Evolutionary conservation across 2,113 vertebrate genomes (phyloP).

Genomic region (Cheirogaleus medius): DNA sequence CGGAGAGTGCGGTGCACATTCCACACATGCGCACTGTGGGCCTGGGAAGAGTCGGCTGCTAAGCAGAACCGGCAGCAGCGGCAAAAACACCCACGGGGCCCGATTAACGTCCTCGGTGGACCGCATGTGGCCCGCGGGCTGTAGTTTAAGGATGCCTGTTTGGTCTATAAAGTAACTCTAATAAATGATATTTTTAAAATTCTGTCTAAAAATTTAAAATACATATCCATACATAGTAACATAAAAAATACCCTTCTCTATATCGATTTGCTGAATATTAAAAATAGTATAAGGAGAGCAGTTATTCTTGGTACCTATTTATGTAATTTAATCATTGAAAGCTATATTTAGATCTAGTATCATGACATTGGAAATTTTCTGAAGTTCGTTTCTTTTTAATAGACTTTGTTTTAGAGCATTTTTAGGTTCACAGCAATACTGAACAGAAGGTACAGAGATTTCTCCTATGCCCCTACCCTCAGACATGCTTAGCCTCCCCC

Average conservation of each 20-base stretch:
- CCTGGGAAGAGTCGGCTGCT: no score
- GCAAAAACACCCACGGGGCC: no score
- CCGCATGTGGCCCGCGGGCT: no score
- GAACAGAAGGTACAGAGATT: neutral
- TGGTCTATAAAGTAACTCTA: neutral
- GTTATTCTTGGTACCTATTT: neutral
- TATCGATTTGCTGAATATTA: neutral
- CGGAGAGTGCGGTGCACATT: no score
- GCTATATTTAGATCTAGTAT: neutral
- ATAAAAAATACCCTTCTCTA: neutral
- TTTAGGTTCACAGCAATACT: neutral
- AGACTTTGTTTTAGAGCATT: neutral
- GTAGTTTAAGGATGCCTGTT: no score
- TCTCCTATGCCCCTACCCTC: neutral
- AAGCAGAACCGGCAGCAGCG: no score
- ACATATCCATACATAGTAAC: neutral
- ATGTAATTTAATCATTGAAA: neutral
- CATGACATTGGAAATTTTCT: neutral
- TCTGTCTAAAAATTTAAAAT: constrained; percentile 1
- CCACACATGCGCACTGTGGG: no score
- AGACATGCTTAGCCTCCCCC: neutral
- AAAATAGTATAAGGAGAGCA: neutral
- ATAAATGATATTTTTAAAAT: neutral
- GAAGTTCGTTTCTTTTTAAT: neutral
- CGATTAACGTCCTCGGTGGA: no score